phyloP scores from a whole-genome alignment of 2,113 vertebrate genomes.

The Apodemus speciosus region DNA sequence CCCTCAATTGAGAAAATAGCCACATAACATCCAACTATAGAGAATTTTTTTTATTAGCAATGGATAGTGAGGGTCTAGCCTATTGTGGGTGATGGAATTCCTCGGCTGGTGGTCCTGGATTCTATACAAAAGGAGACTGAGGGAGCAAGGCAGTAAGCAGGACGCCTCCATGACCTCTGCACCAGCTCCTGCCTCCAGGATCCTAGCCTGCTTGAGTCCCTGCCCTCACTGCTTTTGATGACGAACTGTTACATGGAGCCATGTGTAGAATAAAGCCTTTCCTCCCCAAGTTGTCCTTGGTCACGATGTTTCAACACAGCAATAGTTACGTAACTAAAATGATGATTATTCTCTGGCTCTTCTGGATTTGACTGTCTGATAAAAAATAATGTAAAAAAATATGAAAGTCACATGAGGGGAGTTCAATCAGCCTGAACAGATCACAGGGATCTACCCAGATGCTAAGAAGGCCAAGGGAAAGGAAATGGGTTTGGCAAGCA shows the following conservation, averaged over 20 bases:
- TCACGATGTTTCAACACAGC: not conserved
- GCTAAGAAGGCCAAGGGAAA: not conserved
- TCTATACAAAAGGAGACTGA: not conserved
- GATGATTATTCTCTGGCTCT: not conserved
- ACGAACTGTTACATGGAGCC: not conserved
- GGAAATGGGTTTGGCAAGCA: not conserved
- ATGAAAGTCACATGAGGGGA: not conserved
- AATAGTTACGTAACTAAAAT: not conserved
- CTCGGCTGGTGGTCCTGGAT: not conserved
- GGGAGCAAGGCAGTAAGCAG: not conserved
- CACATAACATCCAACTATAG: not conserved
- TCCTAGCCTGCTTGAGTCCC: not conserved
- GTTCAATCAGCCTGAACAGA: not conserved
- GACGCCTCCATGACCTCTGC: not conserved
- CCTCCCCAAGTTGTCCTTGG: not conserved
- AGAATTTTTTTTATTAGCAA: not conserved
- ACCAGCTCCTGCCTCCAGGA: not conserved
- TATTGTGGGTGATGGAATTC: not conserved
- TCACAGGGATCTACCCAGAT: not conserved
- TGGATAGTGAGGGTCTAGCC: not conserved
- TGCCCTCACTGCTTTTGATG: too few species aligned
- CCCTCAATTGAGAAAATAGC: not conserved
- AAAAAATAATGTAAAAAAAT: conserved; percentile 35
- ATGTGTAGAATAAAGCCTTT: not conserved
- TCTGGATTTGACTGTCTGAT: conserved; percentile 14